A percentile compares a stretch with the other conserved stretches of the same genome.
Evolutionary conservation across 2,888 invertebrate species (phyloP).

Genomic region (Callosobruchus maculatus): DNA sequence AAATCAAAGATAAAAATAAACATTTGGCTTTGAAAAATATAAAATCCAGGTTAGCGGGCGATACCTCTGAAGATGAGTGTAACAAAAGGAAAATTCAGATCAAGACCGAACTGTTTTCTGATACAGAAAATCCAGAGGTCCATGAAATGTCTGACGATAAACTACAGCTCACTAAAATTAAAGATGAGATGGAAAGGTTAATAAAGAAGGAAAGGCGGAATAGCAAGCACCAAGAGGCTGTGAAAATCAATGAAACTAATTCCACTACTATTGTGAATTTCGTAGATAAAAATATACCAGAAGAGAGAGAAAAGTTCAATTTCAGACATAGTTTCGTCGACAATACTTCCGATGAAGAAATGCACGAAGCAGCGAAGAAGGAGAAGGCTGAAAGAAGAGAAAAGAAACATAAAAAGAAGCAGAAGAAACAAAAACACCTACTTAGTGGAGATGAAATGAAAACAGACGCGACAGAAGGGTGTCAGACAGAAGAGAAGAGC

Average conservation of each 20-base stretch:
- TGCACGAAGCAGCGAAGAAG: conserved; percentile 27
- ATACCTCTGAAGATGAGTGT: conserved; percentile 70
- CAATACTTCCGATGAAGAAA: conserved; percentile 44
- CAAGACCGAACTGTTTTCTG: conserved; percentile 61
- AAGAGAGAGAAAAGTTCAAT: conserved; percentile 37
- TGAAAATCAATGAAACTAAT: conserved; percentile 21
- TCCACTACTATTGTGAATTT: background rate
- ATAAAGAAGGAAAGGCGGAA: conserved; percentile 43
- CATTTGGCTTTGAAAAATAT: conserved; percentile 60
- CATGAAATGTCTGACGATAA: conserved; percentile 40
- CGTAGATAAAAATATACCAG: background rate
- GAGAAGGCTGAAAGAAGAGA: conserved; percentile 53
- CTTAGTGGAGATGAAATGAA: conserved; percentile 51
- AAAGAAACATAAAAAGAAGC: conserved; percentile 82
- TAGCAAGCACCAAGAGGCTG: conserved; percentile 37
- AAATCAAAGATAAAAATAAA: conserved; percentile 48
- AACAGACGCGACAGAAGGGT: background rate
- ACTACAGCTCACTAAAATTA: conserved; percentile 28
- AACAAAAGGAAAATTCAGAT: conserved; percentile 55
- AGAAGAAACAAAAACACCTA: conserved; percentile 71
- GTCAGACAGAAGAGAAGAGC: conserved; percentile 1
- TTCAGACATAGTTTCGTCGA: conserved; percentile 32
- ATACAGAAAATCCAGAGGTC: conserved; percentile 44
- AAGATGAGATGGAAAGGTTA: conserved; percentile 38
- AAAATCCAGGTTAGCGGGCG: conserved; percentile 70